Conservation (phyloP, 2,113 vertebrate genomes). For the Cercopithecus mona region DNA sequence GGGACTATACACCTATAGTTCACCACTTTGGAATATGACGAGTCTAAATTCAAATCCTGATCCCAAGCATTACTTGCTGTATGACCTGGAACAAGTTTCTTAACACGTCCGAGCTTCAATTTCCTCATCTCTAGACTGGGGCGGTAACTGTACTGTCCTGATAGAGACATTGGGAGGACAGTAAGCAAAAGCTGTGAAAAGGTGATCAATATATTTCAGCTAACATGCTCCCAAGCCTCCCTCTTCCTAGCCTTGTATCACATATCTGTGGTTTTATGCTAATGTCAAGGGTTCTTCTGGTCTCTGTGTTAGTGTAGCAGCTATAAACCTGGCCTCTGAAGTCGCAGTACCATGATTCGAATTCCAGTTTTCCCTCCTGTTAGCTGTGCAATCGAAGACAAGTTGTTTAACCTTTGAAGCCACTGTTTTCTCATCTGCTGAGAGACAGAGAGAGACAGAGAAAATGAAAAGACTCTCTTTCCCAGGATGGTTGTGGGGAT, state of each 20-base stretch:
- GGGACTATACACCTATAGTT: neutral
- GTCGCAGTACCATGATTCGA: neutral
- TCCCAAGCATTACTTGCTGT: neutral
- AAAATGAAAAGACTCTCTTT: neutral
- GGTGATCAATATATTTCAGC: neutral
- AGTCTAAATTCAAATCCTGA: neutral
- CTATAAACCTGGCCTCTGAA: neutral
- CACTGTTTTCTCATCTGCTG: neutral
- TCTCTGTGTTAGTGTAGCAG: neutral
- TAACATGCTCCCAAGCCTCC: fast-evolving
- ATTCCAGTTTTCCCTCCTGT: neutral
- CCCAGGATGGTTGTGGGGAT: neutral
- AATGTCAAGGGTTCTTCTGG: neutral
- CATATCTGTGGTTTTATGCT: neutral
- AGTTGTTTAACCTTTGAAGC: neutral
- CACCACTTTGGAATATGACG: neutral
- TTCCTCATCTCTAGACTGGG: neutral
- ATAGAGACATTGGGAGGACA: neutral
- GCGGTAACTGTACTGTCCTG: neutral
- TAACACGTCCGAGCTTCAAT: neutral
- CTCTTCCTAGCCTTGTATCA: neutral
- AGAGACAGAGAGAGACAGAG: neutral
- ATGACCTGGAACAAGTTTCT: neutral
- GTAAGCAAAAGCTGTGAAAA: neutral
- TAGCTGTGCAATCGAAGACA: neutral